Conservation (phyloP, 2,888 invertebrate species). For the Cyclophora albipunctata region DNA sequence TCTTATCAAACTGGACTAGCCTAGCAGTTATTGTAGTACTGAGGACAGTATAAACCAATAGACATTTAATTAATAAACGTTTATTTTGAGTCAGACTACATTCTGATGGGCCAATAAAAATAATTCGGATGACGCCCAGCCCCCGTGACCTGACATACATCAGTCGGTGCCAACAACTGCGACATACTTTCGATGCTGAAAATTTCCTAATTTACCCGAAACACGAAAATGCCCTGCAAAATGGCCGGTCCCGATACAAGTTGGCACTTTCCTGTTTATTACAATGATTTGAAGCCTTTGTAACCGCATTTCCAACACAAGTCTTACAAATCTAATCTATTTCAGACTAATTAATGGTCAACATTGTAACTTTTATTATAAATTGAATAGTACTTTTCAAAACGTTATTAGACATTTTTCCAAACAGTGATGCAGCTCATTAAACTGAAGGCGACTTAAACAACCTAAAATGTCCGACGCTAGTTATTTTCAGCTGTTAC, state of each 20-base stretch:
- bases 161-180: slow-evolving; percentile 50
- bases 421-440: no score
- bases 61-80: slow-evolving; percentile 14
- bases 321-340: no score
- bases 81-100: slow-evolving; percentile 28
- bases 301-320: no score
- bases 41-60: neutral
- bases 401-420: no score
- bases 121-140: slow-evolving; percentile 49
- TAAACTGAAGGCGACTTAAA: no score
- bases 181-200: slow-evolving; percentile 50
- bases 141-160: slow-evolving; percentile 56
- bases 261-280: slow-evolving; percentile 16
- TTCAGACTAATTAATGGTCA: no score
- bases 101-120: slow-evolving; percentile 51
- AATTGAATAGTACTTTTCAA: no score
- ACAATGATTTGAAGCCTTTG: slow-evolving; percentile 1
- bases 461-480: no score
- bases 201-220: slow-evolving; percentile 32
- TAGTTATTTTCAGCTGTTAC: no score
- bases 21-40: no score
- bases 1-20: no score
- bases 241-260: slow-evolving; percentile 1
- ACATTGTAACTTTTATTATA: no score
- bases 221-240: slow-evolving; percentile 9